Evolutionary conservation across 2,113 vertebrate genomes (phyloP), one percentile per base, ranked within the genome.

Genomic region (Cryptotis parvus): DNA sequence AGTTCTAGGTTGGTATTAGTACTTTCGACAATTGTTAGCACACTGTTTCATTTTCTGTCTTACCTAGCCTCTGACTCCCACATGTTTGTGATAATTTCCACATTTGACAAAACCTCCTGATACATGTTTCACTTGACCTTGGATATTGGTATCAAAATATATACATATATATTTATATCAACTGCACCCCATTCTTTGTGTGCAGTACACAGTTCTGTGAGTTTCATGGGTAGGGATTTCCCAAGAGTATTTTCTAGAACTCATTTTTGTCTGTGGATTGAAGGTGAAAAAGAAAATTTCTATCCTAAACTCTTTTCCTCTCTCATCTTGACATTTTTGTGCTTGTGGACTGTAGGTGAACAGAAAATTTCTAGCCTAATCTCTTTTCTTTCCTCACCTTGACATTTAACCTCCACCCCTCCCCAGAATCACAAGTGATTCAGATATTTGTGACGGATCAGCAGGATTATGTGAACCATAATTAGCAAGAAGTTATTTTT

Each of bases 341-440:
- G 45, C 45, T n/a, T 9, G 39, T 75, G 37, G 75, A 79, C 37
- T n/a, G 37, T 58, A 41, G 22, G 8, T 39, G 6, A 61, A 66
- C 70, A 77, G 70, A 31, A 9, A n/a, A 33, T 85, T 70, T 45
- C 29, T 75, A 12, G 35, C 10, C 66, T 37, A 6, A 37, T 55
- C n/a, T 16, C n/a, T 65, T 90, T 52, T 85, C 72, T 75, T 85
- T 37, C 68, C 69, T 77, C 18, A 39, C 45, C 65, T 77, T 58
- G 69, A 11, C 43, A 66, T 52, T 87, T 86, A 43, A 73, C 63
- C 20, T 18, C 22, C 55, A 58, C 55, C 15, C 24, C 0, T 0
- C 63, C 31, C 10, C 22, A 0, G 45, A 29, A 55, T 35, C 37
- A 39, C 8, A 35, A 63, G 37, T 29, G 58, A 78, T 1, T 41